Conservation (phyloP, 2,797 vertebrate species). For the Discoglossus pictus region DNA sequence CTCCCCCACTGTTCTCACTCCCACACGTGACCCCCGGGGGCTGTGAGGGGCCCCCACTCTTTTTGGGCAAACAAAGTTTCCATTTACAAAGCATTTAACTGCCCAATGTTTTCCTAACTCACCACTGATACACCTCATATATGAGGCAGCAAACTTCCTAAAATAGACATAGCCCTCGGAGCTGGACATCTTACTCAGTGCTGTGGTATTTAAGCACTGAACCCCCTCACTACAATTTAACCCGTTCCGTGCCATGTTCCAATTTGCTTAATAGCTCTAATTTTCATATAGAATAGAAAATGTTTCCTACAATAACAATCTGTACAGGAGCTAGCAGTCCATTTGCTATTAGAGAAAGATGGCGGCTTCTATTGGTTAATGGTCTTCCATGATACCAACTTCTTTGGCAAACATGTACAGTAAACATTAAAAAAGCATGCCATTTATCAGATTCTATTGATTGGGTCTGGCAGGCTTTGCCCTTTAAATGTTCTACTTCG, state of each 20-base stretch:
- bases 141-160: conserved; percentile 50
- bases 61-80: conserved; percentile 34
- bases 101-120: conserved; percentile 38
- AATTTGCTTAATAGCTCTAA: too few relatives aligned
- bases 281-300: too few relatives aligned
- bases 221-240: conserved; percentile 21
- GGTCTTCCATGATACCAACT: too few relatives aligned
- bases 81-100: conserved; percentile 36
- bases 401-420: too few relatives aligned
- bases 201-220: conserved; percentile 41
- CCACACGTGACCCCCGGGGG: conserved; percentile 31
- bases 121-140: conserved; percentile 40
- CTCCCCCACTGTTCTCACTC: conserved; percentile 44
- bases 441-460: too few relatives aligned
- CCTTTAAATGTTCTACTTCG: too few relatives aligned
- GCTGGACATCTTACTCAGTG: conserved; percentile 44
- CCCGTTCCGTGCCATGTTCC: conserved; percentile 12
- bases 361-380: too few relatives aligned
- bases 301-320: too few relatives aligned
- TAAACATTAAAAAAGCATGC: too few relatives aligned
- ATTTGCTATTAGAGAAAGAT: too few relatives aligned
- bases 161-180: conserved; percentile 43
- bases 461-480: too few relatives aligned
- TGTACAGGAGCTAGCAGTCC: too few relatives aligned
- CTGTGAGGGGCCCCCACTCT: conserved; percentile 1